Evolutionary conservation across 2,113 vertebrate genomes (phyloP).

Genomic region (Barbus barbus): DNA sequence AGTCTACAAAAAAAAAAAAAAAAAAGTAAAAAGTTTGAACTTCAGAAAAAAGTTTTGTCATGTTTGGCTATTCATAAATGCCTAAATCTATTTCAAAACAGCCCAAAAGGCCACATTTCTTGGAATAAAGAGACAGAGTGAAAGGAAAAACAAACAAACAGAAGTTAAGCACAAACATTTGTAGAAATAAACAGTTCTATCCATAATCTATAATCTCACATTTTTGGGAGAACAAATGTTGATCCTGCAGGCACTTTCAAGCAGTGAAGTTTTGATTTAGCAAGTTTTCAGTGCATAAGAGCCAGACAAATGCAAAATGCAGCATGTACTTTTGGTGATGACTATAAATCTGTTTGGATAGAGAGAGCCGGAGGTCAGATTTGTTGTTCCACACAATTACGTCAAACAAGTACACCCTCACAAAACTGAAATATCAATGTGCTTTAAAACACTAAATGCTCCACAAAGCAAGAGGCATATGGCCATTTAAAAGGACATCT

Average conservation of each 20-base stretch:
- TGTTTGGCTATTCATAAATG: neutral
- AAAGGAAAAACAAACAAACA: too few species aligned
- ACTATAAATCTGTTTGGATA: slow-evolving; percentile 24
- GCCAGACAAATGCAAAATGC: neutral
- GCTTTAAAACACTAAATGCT: neutral
- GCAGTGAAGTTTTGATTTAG: slow-evolving; percentile 25
- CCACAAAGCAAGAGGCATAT: neutral
- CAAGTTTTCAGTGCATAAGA: neutral
- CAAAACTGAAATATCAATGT: slow-evolving; percentile 24
- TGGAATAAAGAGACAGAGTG: neutral
- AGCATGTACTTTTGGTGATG: slow-evolving; percentile 10
- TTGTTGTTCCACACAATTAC: slow-evolving; percentile 23
- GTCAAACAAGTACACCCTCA: slow-evolving; percentile 7
- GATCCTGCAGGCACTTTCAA: slow-evolving; percentile 19
- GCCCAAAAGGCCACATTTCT: neutral
- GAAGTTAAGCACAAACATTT: neutral
- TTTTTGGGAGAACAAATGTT: slow-evolving; percentile 15
- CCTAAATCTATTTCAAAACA: neutral
- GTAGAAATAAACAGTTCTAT: slow-evolving; percentile 29
- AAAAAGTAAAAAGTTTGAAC: neutral
- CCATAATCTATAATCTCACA: slow-evolving; percentile 22
- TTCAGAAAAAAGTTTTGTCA: neutral
- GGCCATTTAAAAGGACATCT: neutral
- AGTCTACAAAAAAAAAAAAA: neutral
- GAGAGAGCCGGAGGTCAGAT: slow-evolving; percentile 31